phyloP scores from a whole-genome alignment of 2,888 invertebrate species.

The Lasiommata megera region DNA sequence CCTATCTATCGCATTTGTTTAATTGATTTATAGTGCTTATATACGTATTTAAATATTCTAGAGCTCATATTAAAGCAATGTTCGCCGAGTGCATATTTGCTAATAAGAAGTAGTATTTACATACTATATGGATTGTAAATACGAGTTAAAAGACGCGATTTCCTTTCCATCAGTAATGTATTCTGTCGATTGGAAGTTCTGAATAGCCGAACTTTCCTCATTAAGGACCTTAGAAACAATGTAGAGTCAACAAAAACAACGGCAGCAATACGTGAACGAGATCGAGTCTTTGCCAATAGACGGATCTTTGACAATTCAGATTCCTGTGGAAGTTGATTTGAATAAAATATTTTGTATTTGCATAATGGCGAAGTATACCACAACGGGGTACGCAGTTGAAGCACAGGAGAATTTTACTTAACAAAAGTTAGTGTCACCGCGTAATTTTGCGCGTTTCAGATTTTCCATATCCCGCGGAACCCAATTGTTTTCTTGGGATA shows the following conservation, averaged over 20 bases:
- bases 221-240: background rate
- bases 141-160: background rate
- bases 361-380: background rate
- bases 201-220: background rate
- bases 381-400: background rate
- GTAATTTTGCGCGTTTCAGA: too few species aligned
- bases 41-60: too few species aligned
- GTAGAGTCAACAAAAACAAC: background rate
- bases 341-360: background rate
- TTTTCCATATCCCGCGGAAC: too few species aligned
- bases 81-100: background rate
- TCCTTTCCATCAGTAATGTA: background rate
- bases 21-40: too few species aligned
- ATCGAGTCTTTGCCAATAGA: background rate
- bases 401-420: background rate
- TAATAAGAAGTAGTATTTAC: background rate
- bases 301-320: conserved; percentile 3
- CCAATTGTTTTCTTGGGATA: too few species aligned
- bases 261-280: background rate
- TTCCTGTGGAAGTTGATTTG: background rate
- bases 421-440: background rate
- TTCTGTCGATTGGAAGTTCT: background rate
- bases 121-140: too few species aligned
- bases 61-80: background rate
- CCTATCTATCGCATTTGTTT: too few species aligned